phyloP scores from a whole-genome alignment of 23 tunicate genomes.

The Ascidia mentula region DNA sequence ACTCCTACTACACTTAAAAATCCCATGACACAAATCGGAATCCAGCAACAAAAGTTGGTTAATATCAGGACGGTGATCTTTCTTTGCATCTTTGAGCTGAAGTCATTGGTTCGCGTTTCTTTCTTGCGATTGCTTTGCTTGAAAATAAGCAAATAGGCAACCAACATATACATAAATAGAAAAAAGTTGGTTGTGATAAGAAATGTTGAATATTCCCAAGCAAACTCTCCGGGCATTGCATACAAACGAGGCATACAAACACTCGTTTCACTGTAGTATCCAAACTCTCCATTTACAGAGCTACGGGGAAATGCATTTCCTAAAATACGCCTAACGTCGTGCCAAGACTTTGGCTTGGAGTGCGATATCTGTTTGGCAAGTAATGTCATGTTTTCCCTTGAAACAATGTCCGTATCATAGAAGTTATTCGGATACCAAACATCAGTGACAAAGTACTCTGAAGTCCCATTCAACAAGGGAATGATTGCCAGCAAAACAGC shows the following conservation, averaged over 20 bases:
- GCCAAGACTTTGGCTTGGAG: neutral
- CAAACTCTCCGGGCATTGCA: neutral
- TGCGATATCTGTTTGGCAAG: neutral
- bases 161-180: neutral
- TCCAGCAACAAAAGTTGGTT: neutral
- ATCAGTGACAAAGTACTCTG: neutral
- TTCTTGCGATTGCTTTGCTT: neutral
- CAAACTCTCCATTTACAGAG: neutral
- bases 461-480: neutral
- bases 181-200: neutral
- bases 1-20: constrained; percentile 12
- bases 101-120: neutral
- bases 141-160: neutral
- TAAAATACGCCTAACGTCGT: neutral
- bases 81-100: neutral
- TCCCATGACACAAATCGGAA: neutral
- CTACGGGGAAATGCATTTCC: neutral
- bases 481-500: neutral
- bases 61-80: neutral
- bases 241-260: neutral
- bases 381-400: neutral
- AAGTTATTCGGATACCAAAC: neutral
- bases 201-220: constrained; percentile 9
- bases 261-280: neutral
- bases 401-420: neutral